Evolutionary conservation across 2,113 vertebrate genomes (phyloP), one percentile per base, ranked within the genome.

Genomic region (Willisornis vidua): DNA sequence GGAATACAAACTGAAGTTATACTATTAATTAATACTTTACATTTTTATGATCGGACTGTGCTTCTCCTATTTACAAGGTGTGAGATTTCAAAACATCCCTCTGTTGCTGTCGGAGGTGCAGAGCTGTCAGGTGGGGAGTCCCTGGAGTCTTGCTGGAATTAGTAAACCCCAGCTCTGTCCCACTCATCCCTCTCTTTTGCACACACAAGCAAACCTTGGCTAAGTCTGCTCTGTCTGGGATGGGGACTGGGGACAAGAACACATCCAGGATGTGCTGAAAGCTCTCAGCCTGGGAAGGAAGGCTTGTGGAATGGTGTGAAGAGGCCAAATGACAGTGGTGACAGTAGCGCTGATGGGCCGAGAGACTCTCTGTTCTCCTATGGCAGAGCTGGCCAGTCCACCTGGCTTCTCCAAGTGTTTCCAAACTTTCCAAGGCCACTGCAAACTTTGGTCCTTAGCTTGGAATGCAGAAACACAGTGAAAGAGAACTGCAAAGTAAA

Each of bases 21-120:
- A 82, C 90, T 89, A 81, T 97, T 97, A 97, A 97, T 95, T 97
- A 97, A 95, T 96, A 85, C 74, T 96, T 96, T 88, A 74, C 70
- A 12, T 96, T 97, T 82, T 92, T 97, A 75, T 73, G 82, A 83
- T 95, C 24, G 7, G 58, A 82, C 71, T 85, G 41, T 67, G 43
- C 92, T 87, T 74, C 93, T 89, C 80, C 51, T 90, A 1, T 84
- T 81, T 94, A 52, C 65, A 74, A 94, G 76, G 78, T 95, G 31
- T 71, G 66, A 61, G 45, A 79, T 94, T 82, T 82, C 72, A 35
- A 54, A 83, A 43, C 76, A 49, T 86, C 62, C 46, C 3, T 6
- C 48, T 52, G 49, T 57, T 79, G 52, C 46, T 73, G 5, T 75
- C 6, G 2, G 90, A 76, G 51, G 43, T 72, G 80, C 43, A 13